Percentiles rank a stretch among this genome's conserved stretches.
Evolutionary conservation across 2,113 vertebrate genomes (phyloP).

Genomic region (Chascanopsetta lugubris): DNA sequence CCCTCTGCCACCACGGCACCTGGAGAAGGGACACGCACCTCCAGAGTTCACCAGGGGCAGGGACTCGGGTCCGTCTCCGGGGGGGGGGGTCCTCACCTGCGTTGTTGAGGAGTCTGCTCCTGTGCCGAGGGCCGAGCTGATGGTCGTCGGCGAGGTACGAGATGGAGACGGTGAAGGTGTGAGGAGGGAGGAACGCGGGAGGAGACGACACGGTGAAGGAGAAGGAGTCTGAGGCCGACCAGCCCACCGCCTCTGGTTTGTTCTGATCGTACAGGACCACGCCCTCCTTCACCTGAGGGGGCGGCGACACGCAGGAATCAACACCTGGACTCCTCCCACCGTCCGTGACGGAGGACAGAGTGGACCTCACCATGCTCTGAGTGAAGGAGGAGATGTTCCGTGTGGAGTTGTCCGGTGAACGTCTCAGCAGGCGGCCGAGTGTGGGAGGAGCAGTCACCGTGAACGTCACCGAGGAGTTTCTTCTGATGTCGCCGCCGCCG

Average conservation of each 20-base stretch:
- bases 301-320: background rate
- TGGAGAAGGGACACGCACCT: conserved; percentile 57
- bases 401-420: conserved; percentile 75
- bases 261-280: conserved; percentile 84
- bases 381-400: conserved; percentile 84
- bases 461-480: conserved; percentile 84
- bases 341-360: too few species aligned
- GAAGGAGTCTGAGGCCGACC: conserved; percentile 84
- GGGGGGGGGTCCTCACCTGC: too few species aligned
- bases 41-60: too few species aligned
- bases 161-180: conserved; percentile 84
- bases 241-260: conserved; percentile 70
- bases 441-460: conserved; percentile 77
- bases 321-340: too few species aligned
- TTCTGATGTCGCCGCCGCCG: conserved; percentile 66
- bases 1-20: conserved; percentile 87
- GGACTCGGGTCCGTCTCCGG: too few species aligned
- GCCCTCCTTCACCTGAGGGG: conserved; percentile 81
- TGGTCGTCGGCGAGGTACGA: conserved; percentile 77
- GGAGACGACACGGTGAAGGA: conserved; percentile 83
- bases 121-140: conserved; percentile 52
- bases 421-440: conserved; percentile 81
- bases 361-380: conserved; percentile 89
- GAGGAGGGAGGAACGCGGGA: conserved; percentile 81
- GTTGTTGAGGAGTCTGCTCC: conserved; percentile 83